Percentiles rank a stretch among this genome's conserved stretches.
phyloP scores from a whole-genome alignment of 2,797 vertebrate genomes.

The Knipowitschia caucasica region DNA sequence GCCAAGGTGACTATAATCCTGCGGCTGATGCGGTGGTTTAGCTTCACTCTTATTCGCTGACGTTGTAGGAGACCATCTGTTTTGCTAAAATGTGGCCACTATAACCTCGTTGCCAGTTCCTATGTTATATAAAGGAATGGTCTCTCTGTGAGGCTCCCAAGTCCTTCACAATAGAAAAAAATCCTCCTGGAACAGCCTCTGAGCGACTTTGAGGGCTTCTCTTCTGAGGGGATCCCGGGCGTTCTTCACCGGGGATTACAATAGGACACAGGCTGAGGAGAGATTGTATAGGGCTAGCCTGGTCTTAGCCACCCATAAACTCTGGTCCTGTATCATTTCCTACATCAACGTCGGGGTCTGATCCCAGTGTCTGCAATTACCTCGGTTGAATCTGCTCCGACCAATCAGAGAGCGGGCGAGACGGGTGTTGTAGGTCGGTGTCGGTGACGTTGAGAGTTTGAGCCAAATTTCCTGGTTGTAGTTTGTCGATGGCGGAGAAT shows the following conservation, averaged over 20 bases:
- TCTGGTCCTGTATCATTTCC: background rate
- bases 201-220: conserved; percentile 8
- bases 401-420: no score
- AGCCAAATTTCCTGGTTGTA: no score
- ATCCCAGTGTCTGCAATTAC: no score
- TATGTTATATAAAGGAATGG: background rate
- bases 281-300: no score
- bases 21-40: background rate
- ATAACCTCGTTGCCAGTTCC: background rate
- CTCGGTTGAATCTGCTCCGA: no score
- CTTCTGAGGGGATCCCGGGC: no score
- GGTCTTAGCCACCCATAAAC: no score
- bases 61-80: conserved; percentile 1
- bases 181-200: background rate
- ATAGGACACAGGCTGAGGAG: conserved; percentile 17
- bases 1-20: background rate
- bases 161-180: background rate
- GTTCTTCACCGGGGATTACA: conserved; percentile 42
- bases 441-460: no score
- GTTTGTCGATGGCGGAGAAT: no score
- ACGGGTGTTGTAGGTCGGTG: no score
- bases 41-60: conserved; percentile 4
- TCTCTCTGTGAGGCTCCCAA: background rate
- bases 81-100: background rate
- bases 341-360: no score